Conservation (phyloP, 2,113 vertebrate genomes). For the Ictalurus furcatus region DNA sequence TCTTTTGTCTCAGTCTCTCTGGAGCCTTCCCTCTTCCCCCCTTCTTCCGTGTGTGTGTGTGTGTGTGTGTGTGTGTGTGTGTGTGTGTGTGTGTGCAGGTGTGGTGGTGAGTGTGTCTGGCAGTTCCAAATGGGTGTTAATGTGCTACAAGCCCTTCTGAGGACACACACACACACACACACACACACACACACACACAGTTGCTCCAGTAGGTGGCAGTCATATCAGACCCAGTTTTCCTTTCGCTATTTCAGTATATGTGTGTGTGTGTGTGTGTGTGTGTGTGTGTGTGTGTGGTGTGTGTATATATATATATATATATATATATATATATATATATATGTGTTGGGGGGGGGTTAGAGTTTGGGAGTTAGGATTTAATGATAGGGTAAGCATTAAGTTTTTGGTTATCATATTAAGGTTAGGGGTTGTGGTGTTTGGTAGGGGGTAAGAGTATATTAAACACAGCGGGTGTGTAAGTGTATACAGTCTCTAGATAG, state of each 20-base stretch:
- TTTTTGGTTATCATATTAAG: not conserved
- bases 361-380: not conserved
- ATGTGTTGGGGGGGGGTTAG: no score
- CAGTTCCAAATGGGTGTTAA: slow-evolving; percentile 45
- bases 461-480: not conserved
- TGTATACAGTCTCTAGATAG: not conserved
- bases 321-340: no score
- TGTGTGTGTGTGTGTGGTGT: not conserved
- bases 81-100: slow-evolving; percentile 25
- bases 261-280: slow-evolving; percentile 7
- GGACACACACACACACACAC: not conserved
- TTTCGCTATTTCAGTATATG: not conserved
- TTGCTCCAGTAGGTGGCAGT: not conserved
- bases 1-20: not conserved
- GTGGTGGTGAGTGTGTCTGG: slow-evolving; percentile 32
- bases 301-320: no score
- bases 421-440: not conserved
- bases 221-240: not conserved
- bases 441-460: not conserved
- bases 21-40: not conserved
- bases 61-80: slow-evolving; percentile 31
- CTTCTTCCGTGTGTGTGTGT: not conserved
- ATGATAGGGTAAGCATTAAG: not conserved
- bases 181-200: slow-evolving; percentile 17
- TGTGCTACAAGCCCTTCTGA: slow-evolving; percentile 31